Base-by-base conservation (phyloP, 2,113 vertebrate species). In the Megatriorchis doriae region DNA sequence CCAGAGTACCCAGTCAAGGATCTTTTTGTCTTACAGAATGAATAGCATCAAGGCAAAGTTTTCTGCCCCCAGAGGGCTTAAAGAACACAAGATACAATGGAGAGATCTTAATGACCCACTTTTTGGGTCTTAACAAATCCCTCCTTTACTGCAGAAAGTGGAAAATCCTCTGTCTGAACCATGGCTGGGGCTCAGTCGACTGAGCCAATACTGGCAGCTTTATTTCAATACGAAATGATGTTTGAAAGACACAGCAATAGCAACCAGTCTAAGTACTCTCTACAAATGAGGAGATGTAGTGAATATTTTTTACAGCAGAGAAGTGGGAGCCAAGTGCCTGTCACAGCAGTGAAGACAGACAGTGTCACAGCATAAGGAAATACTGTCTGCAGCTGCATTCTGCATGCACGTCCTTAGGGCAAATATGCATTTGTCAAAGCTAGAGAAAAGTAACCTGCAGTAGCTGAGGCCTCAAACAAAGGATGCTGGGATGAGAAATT, bases 361-460 rank as follows among this genome's bases (percentile, higher is more conserved):
- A 66, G 42, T 63, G 72, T 42, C 50, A 70, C 26, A 86, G 66
- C 27, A 31, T 7, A 61, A 42, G 45, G 78, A 88, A 91, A 86
- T 70, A 36, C 20, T 43, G 73, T 45, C 84, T 91, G 68, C 87
- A 94, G 68, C 84, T 96, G 90, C 87, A 58, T 62, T 78, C 72
- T 66, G 53, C 34, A 48, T 80, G 58, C 71, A n/a, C 0, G 0
- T 31, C 75, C 59, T 48, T 10, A 1, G n/a, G 70, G 29, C 31
- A 87, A 90, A 71, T 11, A 32, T 7, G 43, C 20, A 26, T 50
- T 67, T 59, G 55, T 71, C 61, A 75, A 78, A 93, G 70, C 29
- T 50, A 68, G n/a, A 50, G 47, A 79, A 79, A 90, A 94, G 42
- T 16, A 71, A 71, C 61, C 13, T 31, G 32, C 32, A 59, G 85